phyloP scores from a whole-genome alignment of 2,113 vertebrate genomes.

The Narcine bancroftii region DNA sequence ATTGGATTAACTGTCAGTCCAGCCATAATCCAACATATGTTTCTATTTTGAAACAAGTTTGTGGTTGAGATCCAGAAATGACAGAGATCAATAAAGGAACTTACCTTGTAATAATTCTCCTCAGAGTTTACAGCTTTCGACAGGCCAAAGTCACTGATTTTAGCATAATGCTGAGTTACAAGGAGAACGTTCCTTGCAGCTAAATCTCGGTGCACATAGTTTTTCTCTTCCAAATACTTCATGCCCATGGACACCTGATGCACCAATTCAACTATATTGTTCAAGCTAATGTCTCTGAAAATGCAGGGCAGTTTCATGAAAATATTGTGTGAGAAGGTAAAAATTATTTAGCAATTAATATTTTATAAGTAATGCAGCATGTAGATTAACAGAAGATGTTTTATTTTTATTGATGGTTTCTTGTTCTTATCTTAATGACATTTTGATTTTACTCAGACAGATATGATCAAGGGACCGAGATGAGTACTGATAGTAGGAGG shows the following conservation, averaged over 20 bases:
- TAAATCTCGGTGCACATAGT: conserved; percentile 93
- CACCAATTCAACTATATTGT: conserved; percentile 88
- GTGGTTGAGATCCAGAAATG: background rate
- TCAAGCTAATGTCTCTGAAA: conserved; percentile 67
- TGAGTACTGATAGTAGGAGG: too few species aligned
- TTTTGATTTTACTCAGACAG: background rate
- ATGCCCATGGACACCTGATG: conserved; percentile 96
- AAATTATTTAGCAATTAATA: background rate
- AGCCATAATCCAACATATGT: background rate
- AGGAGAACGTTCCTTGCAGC: conserved; percentile 89
- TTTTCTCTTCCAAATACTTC: conserved; percentile 92
- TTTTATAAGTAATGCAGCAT: background rate
- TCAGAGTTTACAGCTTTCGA: conserved; percentile 84
- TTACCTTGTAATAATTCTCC: conserved; percentile 74
- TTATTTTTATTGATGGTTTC: background rate
- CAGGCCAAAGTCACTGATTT: conserved; percentile 98
- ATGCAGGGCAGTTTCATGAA: conserved; percentile 23
- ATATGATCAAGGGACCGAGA: too few species aligned
- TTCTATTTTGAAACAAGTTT: background rate
- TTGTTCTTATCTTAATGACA: background rate
- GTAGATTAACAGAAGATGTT: background rate
- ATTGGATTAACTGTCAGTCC: background rate
- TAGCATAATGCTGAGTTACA: conserved; percentile 95
- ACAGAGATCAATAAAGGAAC: background rate
- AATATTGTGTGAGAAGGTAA: background rate